Evolutionary conservation across 2,888 invertebrate species (phyloP).

Genomic region (Agrochola lychnidis): DNA sequence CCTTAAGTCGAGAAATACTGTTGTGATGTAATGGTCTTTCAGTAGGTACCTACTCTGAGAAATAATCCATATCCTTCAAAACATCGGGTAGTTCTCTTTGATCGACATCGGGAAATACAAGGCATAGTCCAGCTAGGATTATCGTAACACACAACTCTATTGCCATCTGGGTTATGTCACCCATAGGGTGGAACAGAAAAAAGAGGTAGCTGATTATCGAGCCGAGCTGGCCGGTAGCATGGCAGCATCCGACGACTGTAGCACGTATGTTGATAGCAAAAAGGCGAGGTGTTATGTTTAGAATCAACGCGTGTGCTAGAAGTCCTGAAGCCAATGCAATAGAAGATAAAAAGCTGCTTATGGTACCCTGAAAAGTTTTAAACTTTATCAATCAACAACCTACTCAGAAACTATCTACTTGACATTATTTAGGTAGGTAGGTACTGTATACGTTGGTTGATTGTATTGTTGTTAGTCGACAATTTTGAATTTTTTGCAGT

Average conservation of each 20-base stretch:
- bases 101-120: constrained; percentile 81
- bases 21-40: neutral
- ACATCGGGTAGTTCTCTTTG: constrained; percentile 84
- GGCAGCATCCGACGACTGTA: constrained; percentile 81
- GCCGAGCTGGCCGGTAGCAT: constrained; percentile 82
- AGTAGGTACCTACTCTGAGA: constrained; percentile 78
- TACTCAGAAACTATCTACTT: neutral
- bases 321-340: constrained; percentile 79
- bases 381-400: constrained; percentile 3
- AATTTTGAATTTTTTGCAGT: neutral
- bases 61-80: constrained; percentile 86
- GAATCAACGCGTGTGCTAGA: constrained; percentile 76
- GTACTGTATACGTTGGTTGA: neutral
- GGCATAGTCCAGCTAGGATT: constrained; percentile 72
- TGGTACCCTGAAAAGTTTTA: constrained; percentile 72
- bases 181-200: constrained; percentile 72
- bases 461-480: neutral
- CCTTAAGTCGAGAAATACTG: neutral
- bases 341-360: constrained; percentile 71
- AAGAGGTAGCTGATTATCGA: constrained; percentile 80
- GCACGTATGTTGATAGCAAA: constrained; percentile 83
- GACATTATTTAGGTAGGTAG: neutral
- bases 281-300: constrained; percentile 82
- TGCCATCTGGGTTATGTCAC: constrained; percentile 69
- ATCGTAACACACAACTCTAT: constrained; percentile 72